Base-by-base conservation (phyloP, 2,113 vertebrate species). In the Eira barbara region DNA sequence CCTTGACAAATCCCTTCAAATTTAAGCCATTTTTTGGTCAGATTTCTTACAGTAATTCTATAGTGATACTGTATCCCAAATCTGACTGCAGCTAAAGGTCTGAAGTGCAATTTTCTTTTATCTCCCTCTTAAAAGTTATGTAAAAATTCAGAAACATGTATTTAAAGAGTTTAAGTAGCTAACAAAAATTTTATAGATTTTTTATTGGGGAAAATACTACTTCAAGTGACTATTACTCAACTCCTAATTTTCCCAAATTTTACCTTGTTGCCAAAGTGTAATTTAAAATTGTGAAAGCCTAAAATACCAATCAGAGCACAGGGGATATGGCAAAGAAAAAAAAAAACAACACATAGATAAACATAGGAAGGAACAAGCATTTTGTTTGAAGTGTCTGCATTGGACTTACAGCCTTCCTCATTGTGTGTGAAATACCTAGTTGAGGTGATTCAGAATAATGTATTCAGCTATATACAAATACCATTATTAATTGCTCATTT, bases 161-260 rank as follows among this genome's bases (percentile, higher is more conserved):
- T 81, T 89, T 65, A 95, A 93, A 47, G 9, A 39, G 6, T 49
- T 71, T 85, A 71, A 65, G 8, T 71, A 29, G 4, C 34, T 67
- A 47, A 7, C 63, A 59, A 78, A 85, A 82, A 81, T 52, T 92
- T 87, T 76, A 31, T 74, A 83, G 39, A 69, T 86, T 63, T 69
- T 87, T 67, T 20, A 34, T 29, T 6, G 8, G 1, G 17, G 13
- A 65, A 84, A 85, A 67, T 90, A 76, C 31, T 65, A 82, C n/a
- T 80, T 79, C 27, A 34, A 63, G 21, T 86, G 25, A 80, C n/a
- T 84, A 29, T 84, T 81, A 42, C 9, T 88, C 9, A 82, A 73
- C 47, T 85, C 3, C 3, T 55, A 67, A 69, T 34, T 88, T 83
- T 39, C 47, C 17, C 78, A 89, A 52, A 79, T 0, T 6, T 94